Conservation (phyloP, 2,797 vertebrate species). For the Myripristis jacobus region DNA sequence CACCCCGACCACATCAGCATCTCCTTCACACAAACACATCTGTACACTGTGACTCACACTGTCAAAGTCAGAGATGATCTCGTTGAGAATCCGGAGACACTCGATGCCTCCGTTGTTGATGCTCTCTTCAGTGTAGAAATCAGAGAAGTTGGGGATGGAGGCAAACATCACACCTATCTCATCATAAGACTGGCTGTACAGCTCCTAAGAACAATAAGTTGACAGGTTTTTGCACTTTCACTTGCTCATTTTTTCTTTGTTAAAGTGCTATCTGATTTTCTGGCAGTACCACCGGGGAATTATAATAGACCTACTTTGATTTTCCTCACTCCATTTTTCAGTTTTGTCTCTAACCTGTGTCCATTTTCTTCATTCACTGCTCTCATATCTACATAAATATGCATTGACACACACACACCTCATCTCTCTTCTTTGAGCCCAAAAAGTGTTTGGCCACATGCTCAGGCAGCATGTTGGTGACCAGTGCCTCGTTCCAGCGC, state of each 20-base stretch:
- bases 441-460: conserved; percentile 94
- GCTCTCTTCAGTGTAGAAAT: conserved; percentile 97
- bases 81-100: conserved; percentile 96
- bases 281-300: too few species aligned
- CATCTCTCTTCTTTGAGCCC: conserved; percentile 94
- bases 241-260: neutral
- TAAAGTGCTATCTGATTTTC: neutral
- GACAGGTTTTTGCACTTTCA: neutral
- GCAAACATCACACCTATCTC: conserved; percentile 98
- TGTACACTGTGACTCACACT: conserved; percentile 84
- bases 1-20: too few species aligned
- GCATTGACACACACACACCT: conserved; percentile 79
- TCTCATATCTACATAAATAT: neutral
- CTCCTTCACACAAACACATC: neutral
- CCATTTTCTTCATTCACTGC: neutral
- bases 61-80: conserved; percentile 98
- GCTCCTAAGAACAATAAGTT: conserved; percentile 82
- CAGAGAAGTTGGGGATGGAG: conserved; percentile 96
- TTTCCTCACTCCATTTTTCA: neutral
- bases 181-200: conserved; percentile 95
- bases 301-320: neutral
- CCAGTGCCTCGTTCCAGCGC: conserved; percentile 94
- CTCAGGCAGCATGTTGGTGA: conserved; percentile 96
- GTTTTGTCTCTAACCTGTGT: conserved; percentile 2
- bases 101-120: conserved; percentile 97